Conservation (phyloP, 2,797 vertebrate species). For the Schizopygopsis pylzovi region DNA sequence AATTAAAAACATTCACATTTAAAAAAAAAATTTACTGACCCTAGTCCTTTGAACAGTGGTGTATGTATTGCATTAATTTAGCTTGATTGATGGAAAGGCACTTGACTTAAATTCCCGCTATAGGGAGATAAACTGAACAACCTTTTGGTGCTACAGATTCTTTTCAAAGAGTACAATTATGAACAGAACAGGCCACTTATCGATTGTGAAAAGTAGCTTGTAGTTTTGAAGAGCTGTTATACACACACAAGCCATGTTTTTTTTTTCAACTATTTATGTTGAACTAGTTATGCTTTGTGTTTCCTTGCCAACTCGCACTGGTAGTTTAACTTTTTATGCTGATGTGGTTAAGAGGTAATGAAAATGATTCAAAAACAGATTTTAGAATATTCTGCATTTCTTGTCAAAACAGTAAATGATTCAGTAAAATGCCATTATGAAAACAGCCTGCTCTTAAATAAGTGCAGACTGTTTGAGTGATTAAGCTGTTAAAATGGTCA, state of each 20-base stretch:
- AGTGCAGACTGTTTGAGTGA: neutral
- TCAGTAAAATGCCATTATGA: neutral
- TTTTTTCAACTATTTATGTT: neutral
- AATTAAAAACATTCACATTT: neutral
- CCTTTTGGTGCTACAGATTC: neutral
- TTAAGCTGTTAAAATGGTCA: neutral
- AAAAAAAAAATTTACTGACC: neutral
- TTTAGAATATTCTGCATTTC: neutral
- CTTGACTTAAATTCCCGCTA: neutral
- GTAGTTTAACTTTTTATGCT: neutral
- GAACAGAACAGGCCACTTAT: conserved; percentile 28
- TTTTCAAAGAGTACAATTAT: conserved; percentile 22
- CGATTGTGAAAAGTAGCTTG: conserved; percentile 42
- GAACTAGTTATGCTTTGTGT: neutral
- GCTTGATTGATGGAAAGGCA: neutral
- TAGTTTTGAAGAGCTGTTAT: conserved; percentile 17
- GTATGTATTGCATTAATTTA: neutral
- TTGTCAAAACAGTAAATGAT: neutral
- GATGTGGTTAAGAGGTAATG: neutral
- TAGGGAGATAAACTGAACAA: conserved; percentile 9
- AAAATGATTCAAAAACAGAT: neutral
- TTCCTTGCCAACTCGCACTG: neutral
- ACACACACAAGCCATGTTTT: neutral
- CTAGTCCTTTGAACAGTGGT: neutral
- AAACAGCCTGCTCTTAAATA: neutral